Evolutionary conservation across 1,140 invertebrate species (phyloP).

Genomic region (Brachionus koreanus): DNA sequence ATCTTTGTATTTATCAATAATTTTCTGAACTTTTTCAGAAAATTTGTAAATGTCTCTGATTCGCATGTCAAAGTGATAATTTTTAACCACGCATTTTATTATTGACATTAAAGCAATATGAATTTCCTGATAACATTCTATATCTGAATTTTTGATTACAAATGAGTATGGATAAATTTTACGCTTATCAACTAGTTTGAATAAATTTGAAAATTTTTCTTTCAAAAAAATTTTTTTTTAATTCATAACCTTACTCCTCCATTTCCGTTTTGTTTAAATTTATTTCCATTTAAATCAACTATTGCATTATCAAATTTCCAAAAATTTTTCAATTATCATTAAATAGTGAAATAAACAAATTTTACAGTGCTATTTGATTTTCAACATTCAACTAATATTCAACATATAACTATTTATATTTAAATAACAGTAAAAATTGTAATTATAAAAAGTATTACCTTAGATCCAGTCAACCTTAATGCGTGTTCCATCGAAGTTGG

Average conservation of each 20-base stretch:
- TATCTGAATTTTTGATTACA: neutral
- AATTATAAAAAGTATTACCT: no score
- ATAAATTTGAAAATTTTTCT: neutral
- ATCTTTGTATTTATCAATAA: neutral
- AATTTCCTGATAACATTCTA: neutral
- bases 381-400: no score
- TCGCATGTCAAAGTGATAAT: neutral
- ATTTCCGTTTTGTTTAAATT: neutral
- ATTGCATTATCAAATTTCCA: neutral
- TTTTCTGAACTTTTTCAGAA: neutral
- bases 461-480: no score
- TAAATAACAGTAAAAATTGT: no score
- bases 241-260: neutral
- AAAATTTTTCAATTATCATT: no score
- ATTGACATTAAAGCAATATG: neutral
- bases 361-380: no score
- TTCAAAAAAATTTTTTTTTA: constrained; percentile 18
- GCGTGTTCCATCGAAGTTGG: no score
- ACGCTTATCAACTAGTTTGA: neutral
- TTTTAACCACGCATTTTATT: neutral
- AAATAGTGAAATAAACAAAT: no score
- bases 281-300: no score
- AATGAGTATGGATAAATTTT: neutral
- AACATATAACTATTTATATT: no score
- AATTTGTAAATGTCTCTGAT: neutral